phyloP scores from a whole-genome alignment of 2,797 vertebrate species.

The Buphagus erythrorhynchus region DNA sequence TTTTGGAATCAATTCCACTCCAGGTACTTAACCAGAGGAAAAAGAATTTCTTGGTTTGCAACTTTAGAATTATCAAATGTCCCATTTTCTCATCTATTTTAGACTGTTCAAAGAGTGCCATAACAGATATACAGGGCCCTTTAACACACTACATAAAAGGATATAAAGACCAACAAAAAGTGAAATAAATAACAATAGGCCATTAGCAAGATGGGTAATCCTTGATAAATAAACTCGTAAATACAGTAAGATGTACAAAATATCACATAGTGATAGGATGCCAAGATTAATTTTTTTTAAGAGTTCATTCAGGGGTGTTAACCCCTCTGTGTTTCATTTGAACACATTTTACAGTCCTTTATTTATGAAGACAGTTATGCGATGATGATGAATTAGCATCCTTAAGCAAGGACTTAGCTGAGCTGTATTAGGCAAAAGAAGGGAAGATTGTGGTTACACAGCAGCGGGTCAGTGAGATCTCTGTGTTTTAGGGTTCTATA shows the following conservation, averaged over 20 bases:
- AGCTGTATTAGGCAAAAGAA: constrained; percentile 81
- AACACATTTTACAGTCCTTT: constrained; percentile 81
- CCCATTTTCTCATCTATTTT: constrained; percentile 80
- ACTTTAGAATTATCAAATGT: constrained; percentile 78
- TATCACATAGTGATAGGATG: constrained; percentile 96
- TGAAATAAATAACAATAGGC: constrained; percentile 91
- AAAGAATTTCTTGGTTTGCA: constrained; percentile 66
- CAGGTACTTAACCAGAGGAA: constrained; percentile 66
- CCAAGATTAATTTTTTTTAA: constrained; percentile 84
- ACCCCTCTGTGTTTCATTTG: constrained; percentile 80
- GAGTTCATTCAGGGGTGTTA: constrained; percentile 78
- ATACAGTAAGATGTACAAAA: constrained; percentile 93
- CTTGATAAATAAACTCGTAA: constrained; percentile 92
- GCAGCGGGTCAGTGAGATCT: constrained; percentile 80
- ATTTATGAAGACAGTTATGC: constrained; percentile 80
- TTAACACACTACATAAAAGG: constrained; percentile 84
- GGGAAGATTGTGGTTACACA: constrained; percentile 79
- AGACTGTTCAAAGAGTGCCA: constrained; percentile 80
- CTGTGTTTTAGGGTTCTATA: constrained; percentile 81
- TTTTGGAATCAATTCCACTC: constrained; percentile 74
- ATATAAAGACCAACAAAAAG: constrained; percentile 87
- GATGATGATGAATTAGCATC: constrained; percentile 81
- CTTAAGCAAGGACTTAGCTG: constrained; percentile 81
- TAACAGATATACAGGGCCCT: constrained; percentile 82
- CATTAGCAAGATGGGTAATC: constrained; percentile 86